Conservation (phyloP, 2,888 invertebrate species). For the Limnephilus auricula region DNA sequence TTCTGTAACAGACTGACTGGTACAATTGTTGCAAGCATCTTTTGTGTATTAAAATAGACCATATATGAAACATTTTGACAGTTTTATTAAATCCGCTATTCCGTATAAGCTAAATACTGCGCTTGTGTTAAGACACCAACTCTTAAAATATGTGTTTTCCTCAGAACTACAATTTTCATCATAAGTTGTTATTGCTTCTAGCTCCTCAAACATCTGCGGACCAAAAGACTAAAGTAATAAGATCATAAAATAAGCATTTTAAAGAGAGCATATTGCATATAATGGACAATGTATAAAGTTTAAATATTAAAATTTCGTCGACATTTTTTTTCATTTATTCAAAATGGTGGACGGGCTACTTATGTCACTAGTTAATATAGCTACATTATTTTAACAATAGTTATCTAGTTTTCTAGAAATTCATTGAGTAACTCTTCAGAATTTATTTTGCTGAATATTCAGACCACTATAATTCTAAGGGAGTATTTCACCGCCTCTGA, state of each 20-base stretch:
- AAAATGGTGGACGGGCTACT: slow-evolving; percentile 30
- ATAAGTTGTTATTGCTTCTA: no score
- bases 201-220: neutral
- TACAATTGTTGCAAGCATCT: no score
- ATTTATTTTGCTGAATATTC: neutral
- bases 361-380: neutral
- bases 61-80: no score
- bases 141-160: no score
- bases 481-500: no score
- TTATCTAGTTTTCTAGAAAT: neutral
- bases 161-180: no score
- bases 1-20: no score
- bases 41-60: no score
- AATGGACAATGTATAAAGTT: slow-evolving; percentile 10
- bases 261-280: neutral
- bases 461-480: neutral
- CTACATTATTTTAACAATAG: neutral
- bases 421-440: neutral
- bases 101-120: no score
- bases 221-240: neutral
- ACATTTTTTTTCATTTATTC: slow-evolving; percentile 2
- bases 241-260: slow-evolving; percentile 23
- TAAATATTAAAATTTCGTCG: neutral
- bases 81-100: no score
- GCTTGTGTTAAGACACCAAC: no score